A percentile compares a stretch with the other conserved stretches of the same genome.
These are phyloP conservation scores for Otocyon megalotis DNA, from an alignment of 2,113 vertebrate species.

Conservation along the genomic window DNA sequence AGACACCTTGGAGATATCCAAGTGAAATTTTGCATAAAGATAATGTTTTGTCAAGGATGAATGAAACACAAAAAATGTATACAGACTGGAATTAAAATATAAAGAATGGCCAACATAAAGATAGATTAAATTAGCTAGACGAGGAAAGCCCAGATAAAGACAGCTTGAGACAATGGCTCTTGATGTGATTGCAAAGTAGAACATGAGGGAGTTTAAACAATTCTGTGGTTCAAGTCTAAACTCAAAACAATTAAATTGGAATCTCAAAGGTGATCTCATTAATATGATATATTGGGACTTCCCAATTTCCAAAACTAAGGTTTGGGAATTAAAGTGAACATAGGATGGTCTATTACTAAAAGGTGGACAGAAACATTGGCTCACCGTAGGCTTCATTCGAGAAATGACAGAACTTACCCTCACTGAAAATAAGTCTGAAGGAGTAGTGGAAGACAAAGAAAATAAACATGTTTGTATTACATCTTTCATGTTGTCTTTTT, in stretches of 20 bases:
- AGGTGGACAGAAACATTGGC: background rate
- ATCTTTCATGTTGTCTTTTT: background rate
- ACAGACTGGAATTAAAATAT: background rate
- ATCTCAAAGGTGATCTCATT: background rate
- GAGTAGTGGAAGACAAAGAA: background rate
- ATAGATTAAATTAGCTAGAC: background rate
- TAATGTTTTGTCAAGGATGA: background rate
- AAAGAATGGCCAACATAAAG: background rate
- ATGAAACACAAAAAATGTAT: background rate
- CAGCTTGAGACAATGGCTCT: fast-evolving
- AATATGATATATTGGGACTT: background rate
- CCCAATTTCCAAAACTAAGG: background rate
- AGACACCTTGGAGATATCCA: background rate
- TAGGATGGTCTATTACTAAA: background rate
- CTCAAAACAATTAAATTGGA: background rate
- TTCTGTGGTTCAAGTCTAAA: background rate
- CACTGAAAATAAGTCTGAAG: background rate
- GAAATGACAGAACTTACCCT: background rate
- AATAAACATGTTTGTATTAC: background rate
- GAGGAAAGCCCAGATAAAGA: background rate
- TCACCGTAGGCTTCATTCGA: background rate
- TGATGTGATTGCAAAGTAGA: background rate
- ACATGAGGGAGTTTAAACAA: background rate
- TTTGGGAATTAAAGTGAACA: background rate
- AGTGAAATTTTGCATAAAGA: background rate